phyloP scores from a whole-genome alignment of 1,140 invertebrate species.

The Metaphire vulgaris region DNA sequence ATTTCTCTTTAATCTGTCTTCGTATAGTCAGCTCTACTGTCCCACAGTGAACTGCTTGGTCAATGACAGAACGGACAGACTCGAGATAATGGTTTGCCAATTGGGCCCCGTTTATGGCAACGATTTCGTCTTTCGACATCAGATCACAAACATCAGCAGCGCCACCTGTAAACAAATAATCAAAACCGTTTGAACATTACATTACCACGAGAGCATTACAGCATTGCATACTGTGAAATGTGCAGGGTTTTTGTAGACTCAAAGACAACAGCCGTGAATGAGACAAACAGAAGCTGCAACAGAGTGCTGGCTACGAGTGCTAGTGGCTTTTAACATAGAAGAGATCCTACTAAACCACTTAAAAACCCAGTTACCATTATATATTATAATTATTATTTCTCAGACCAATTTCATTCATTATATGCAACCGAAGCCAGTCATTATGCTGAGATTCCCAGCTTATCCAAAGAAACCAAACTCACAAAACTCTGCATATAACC shows the following conservation, averaged over 20 bases:
- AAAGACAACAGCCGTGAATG: neutral
- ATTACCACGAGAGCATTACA: too few relatives aligned
- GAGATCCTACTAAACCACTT: too few relatives aligned
- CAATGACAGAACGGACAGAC: slow-evolving; percentile 43
- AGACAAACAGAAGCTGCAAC: neutral
- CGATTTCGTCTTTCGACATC: slow-evolving; percentile 43
- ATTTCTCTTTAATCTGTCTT: slow-evolving; percentile 32
- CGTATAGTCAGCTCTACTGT: slow-evolving; percentile 45
- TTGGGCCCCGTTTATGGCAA: slow-evolving; percentile 43
- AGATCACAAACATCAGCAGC: slow-evolving; percentile 48
- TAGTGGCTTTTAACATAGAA: neutral
- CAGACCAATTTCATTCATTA: too few relatives aligned
- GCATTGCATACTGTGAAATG: too few relatives aligned
- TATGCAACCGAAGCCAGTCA: too few relatives aligned
- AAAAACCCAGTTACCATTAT: too few relatives aligned
- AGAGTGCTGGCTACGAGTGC: neutral
- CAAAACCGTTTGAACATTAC: neutral
- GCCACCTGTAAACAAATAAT: slow-evolving; percentile 37
- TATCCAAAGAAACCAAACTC: too few relatives aligned
- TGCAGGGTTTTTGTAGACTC: neutral
- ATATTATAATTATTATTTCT: too few relatives aligned
- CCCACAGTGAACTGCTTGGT: slow-evolving; percentile 43
- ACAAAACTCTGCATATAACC: too few relatives aligned
- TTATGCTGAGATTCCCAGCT: too few relatives aligned
- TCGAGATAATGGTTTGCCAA: slow-evolving; percentile 37